phyloP scores from a whole-genome alignment of 2,888 invertebrate species.

The Coelopa pilipes region DNA sequence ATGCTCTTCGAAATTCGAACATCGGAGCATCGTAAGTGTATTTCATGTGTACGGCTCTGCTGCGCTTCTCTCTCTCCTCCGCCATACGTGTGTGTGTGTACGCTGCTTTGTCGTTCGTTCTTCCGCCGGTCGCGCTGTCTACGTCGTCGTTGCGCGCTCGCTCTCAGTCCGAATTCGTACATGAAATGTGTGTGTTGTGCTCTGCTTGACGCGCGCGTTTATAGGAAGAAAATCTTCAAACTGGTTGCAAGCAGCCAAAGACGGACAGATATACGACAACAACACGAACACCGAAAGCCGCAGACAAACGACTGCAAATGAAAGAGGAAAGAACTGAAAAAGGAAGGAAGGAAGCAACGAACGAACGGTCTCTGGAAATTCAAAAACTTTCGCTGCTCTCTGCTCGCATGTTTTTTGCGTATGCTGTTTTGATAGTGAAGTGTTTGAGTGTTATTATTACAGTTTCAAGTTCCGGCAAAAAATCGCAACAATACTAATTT shows the following conservation, averaged over 20 bases:
- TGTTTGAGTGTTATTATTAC: too few species aligned
- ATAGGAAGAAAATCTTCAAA: slow-evolving; percentile 7
- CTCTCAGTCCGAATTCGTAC: slow-evolving; percentile 34
- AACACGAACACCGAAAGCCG: too few species aligned
- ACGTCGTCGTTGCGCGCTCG: slow-evolving; percentile 22
- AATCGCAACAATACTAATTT: background rate
- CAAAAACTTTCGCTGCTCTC: background rate
- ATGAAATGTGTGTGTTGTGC: slow-evolving; percentile 34
- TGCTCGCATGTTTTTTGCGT: too few species aligned
- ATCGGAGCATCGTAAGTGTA: background rate
- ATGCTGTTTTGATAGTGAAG: too few species aligned
- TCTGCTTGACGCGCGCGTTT: slow-evolving; percentile 30
- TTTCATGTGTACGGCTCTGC: background rate
- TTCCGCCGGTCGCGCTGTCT: slow-evolving; percentile 17
- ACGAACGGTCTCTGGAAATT: slow-evolving; percentile 3
- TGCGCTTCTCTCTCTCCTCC: background rate
- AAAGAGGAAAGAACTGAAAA: too few species aligned
- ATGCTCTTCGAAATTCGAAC: slow-evolving; percentile 6
- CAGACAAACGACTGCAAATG: too few species aligned
- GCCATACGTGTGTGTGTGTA: slow-evolving; percentile 8
- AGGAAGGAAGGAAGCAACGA: too few species aligned
- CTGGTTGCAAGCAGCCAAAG: slow-evolving; percentile 25
- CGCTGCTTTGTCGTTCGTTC: slow-evolving; percentile 15
- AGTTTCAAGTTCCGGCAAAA: background rate
- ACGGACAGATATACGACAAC: background rate